phyloP scores from a whole-genome alignment of 2,797 vertebrate genomes.

The Melanotaenia pygmaea region DNA sequence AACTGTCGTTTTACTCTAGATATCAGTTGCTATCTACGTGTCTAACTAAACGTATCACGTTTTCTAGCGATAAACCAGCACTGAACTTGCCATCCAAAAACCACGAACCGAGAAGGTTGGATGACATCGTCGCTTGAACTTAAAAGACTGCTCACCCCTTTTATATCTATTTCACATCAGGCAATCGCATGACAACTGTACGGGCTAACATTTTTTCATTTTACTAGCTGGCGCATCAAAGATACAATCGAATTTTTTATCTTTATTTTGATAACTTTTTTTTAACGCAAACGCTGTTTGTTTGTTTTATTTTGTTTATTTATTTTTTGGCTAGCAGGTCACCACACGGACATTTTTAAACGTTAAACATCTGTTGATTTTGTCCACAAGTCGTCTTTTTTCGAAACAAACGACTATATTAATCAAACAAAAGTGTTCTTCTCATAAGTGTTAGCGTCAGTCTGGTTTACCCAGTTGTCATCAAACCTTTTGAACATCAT shows the following conservation, averaged over 20 bases:
- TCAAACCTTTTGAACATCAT: conserved; percentile 26
- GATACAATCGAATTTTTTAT: conserved; percentile 27
- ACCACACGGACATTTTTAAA: conserved; percentile 17
- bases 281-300: conserved; percentile 17
- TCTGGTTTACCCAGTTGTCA: conserved; percentile 29
- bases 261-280: conserved; percentile 30
- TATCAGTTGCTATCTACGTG: conserved; percentile 64
- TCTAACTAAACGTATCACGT: conserved; percentile 52
- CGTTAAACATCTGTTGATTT: background rate
- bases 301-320: background rate
- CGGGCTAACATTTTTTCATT: conserved; percentile 19
- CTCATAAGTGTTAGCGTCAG: conserved; percentile 23
- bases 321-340: conserved; percentile 28
- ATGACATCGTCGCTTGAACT: conserved; percentile 57
- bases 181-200: conserved; percentile 37
- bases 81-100: conserved; percentile 49
- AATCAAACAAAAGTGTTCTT: conserved; percentile 5
- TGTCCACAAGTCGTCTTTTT: conserved; percentile 23
- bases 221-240: conserved; percentile 7
- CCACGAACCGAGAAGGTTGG: conserved; percentile 40
- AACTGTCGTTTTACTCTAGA: conserved; percentile 61
- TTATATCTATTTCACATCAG: conserved; percentile 43
- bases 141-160: conserved; percentile 44
- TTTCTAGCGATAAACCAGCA: conserved; percentile 55
- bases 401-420: conserved; percentile 30